Base-by-base conservation (phyloP, 1,140 invertebrate species). In the Megalopta genalis region DNA sequence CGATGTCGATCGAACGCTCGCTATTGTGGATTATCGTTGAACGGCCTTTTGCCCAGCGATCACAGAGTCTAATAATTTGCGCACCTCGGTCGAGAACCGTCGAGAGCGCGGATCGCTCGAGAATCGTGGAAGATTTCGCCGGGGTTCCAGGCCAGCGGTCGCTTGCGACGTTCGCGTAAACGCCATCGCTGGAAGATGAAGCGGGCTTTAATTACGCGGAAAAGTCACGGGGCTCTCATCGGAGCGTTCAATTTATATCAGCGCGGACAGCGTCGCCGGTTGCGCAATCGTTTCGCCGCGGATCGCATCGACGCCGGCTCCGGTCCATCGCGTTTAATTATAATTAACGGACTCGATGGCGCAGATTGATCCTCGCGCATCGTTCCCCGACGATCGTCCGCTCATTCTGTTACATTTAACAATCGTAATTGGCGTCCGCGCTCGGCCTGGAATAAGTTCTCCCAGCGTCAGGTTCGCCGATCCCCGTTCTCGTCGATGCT, bases 181-280 rank as follows among this genome's bases (percentile, higher is more conserved):
- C 37, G 39, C 37, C n/a, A n/a, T 18, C 3, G 21, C 10, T 1
- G 16, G 32, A 37, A 66, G n/a, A 25, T 10, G 66, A 42, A 21
- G 37, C 32, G 37, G 8, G 39, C 39, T 10, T 42, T 71, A 64
- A 77, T 52, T 12, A 42, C 2, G 57, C 2, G 10, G 37, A n/a
- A 42, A 46, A 64, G 68, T 60, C 75, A 71, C 75, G 67, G 54
- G 76, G 59, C 32, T 71, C 54, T 52, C 46, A 70, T 71, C 32
- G 39, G 52, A 23, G 16, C 59, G 46, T 14, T 70, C 32, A 71
- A 77, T 77, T 71, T 71, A 64, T 64, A 77, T n/a, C n/a, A n/a
- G n/a, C n/a, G n/a, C n/a, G n/a, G n/a, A n/a, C n/a, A n/a, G 18
- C 12, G 65, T 49, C 60, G 54, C 39, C 54, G 46, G 39, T 57